Evolutionary conservation across 2,888 invertebrate genomes (phyloP).

Genomic region (Noctuana brunneofusca): DNA sequence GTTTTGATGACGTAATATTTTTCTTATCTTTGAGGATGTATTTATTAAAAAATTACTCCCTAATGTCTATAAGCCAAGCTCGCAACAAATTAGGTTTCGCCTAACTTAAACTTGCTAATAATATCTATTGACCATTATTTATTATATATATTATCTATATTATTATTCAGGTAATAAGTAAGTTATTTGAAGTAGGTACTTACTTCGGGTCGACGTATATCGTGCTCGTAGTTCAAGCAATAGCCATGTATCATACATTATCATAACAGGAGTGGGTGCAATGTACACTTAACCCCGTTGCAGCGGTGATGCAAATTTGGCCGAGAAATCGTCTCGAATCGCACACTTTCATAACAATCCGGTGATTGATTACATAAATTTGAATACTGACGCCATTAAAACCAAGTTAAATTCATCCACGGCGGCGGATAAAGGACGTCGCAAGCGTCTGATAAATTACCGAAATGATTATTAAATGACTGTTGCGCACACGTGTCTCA

Average conservation of each 20-base stretch:
- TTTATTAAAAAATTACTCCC: no score
- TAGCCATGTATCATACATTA: constrained; percentile 35
- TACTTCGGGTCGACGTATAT: not conserved
- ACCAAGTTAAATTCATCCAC: constrained; percentile 77
- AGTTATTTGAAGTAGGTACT: constrained; percentile 5
- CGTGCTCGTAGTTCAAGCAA: constrained; percentile 11
- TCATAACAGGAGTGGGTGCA: constrained; percentile 46
- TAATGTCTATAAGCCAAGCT: no score
- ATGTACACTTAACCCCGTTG: constrained; percentile 60
- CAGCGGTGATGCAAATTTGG: constrained; percentile 74
- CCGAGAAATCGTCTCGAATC: constrained; percentile 75
- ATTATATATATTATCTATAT: no score
- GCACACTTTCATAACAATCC: constrained; percentile 80
- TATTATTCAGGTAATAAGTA: not conserved
- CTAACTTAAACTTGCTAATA: no score
- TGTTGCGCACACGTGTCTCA: constrained; percentile 58
- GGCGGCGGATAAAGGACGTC: constrained; percentile 75
- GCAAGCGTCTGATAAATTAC: constrained; percentile 74
- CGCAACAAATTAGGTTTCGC: no score
- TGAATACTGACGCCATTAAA: constrained; percentile 77
- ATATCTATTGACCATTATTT: no score
- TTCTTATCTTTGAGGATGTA: not conserved
- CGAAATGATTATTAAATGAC: constrained; percentile 71
- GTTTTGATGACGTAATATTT: constrained; percentile 2
- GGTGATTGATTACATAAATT: constrained; percentile 81